These are phyloP conservation scores for Gnathochromis pfefferi DNA, from an alignment of 2,113 vertebrate species.

Conservation along the genomic window DNA sequence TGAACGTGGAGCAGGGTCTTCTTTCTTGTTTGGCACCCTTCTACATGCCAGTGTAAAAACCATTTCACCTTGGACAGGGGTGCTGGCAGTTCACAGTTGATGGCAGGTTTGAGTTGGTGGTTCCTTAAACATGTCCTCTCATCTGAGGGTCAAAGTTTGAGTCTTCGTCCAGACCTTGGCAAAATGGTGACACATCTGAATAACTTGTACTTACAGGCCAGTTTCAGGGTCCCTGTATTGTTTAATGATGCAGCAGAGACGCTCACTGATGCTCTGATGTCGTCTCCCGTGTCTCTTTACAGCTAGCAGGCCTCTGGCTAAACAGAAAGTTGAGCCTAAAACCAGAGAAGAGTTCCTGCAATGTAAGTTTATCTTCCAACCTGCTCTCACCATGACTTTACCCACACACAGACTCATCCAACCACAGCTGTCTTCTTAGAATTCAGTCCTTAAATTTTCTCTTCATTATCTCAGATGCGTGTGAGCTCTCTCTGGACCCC, in stretches of 20 bases:
- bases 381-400: neutral
- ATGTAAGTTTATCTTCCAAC: slow-evolving; percentile 31
- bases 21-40: neutral
- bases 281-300: neutral
- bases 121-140: neutral
- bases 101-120: neutral
- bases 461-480: slow-evolving; percentile 32
- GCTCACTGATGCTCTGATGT: neutral
- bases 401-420: neutral
- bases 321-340: neutral
- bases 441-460: neutral
- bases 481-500: slow-evolving; percentile 36
- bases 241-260: neutral
- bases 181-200: neutral
- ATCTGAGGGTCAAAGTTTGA: neutral
- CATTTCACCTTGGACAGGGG: neutral
- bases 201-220: neutral
- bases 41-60: neutral
- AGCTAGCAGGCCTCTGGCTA: neutral
- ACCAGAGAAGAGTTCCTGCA: slow-evolving; percentile 51
- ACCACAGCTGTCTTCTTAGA: neutral
- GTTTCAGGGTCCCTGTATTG: neutral
- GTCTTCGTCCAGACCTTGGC: neutral
- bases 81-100: neutral
- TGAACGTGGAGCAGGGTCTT: neutral